Evolutionary conservation across 2,113 vertebrate genomes (phyloP).

Genomic region (Entelurus aequoreus): DNA sequence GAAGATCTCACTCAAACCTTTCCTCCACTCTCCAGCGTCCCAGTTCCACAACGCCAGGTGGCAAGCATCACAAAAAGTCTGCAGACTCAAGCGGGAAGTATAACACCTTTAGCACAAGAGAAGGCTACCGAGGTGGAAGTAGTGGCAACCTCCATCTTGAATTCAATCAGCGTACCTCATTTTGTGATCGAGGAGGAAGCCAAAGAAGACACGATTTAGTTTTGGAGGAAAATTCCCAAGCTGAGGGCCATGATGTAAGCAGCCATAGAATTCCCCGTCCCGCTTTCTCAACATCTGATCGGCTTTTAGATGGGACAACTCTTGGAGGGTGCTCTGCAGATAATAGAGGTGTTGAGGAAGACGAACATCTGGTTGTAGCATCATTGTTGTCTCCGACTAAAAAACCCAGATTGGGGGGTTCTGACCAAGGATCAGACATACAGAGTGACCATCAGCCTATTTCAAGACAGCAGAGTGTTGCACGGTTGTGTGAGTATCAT

Average conservation of each 20-base stretch:
- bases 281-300: conserved; percentile 63
- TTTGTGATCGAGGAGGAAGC: conserved; percentile 73
- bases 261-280: conserved; percentile 68
- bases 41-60: conserved; percentile 59
- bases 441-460: conserved; percentile 73
- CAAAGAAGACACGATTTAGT: conserved; percentile 76
- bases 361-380: conserved; percentile 75
- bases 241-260: conserved; percentile 68
- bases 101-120: conserved; percentile 84
- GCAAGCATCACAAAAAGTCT: conserved; percentile 78
- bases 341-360: conserved; percentile 68
- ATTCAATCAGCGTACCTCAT: conserved; percentile 85
- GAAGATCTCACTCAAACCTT: conserved; percentile 81
- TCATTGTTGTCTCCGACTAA: conserved; percentile 78
- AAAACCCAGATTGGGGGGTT: conserved; percentile 54
- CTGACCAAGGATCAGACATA: conserved; percentile 65
- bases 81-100: conserved; percentile 78
- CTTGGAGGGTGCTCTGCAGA: conserved; percentile 41
- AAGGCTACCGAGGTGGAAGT: conserved; percentile 68
- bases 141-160: conserved; percentile 72
- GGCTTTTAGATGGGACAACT: conserved; percentile 45
- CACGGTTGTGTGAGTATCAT: conserved; percentile 89
- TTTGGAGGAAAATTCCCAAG: conserved; percentile 31
- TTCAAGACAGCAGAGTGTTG: conserved; percentile 79
- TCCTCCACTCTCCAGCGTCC: conserved; percentile 82